These are phyloP conservation scores for Glossosoma conforme DNA, from an alignment of 1,140 invertebrate genomes.

Conservation along the genomic window DNA sequence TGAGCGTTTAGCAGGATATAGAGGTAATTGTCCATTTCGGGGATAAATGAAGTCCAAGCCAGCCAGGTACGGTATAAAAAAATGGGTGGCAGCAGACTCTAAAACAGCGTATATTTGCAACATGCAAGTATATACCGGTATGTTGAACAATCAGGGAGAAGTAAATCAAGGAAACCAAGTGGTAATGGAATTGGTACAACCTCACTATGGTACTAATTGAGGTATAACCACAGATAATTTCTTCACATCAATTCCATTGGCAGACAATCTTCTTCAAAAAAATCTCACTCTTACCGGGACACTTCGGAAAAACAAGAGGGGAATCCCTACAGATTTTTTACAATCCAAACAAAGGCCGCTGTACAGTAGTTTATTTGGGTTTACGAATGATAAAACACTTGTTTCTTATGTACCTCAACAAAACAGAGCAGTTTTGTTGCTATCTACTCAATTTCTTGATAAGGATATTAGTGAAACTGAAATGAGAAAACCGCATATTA, in stretches of 20 bases:
- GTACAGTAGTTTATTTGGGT: too few species aligned
- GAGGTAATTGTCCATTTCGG: conserved; percentile 3
- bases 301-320: too few species aligned
- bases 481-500: too few species aligned
- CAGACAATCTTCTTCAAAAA: too few species aligned
- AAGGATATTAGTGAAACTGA: too few species aligned
- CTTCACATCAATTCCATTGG: conserved; percentile 1
- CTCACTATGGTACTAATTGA: conserved; percentile 1
- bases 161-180: conserved; percentile 4
- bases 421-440: too few species aligned
- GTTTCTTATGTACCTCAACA: too few species aligned
- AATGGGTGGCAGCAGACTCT: neutral
- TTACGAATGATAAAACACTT: too few species aligned
- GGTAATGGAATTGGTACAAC: neutral
- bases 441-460: too few species aligned
- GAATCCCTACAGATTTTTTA: too few species aligned
- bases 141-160: neutral
- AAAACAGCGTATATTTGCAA: conserved; percentile 1
- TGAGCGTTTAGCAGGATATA: conserved; percentile 1
- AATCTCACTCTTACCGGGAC: too few species aligned
- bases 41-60: conserved; percentile 5
- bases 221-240: conserved; percentile 4
- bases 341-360: too few species aligned
- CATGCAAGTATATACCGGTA: conserved; percentile 2
- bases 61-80: neutral